Percentiles rank a stretch among this genome's conserved stretches.
Evolutionary conservation across 2,888 invertebrate species (phyloP).

Genomic region (Ectemnius cavifrons): DNA sequence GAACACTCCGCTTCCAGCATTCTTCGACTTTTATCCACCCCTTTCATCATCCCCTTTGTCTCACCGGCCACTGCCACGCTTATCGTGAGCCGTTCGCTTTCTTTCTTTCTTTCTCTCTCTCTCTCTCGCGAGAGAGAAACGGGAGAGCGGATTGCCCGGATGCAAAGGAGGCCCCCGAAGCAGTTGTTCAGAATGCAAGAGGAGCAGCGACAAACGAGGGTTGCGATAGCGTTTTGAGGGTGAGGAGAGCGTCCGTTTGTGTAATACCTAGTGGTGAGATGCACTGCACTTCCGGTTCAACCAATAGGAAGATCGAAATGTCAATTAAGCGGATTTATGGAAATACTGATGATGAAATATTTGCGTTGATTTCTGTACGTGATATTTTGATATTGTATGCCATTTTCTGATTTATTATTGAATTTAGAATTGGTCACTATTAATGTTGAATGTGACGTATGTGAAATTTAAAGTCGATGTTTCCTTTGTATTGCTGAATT

Average conservation of each 20-base stretch:
- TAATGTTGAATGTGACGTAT: no score
- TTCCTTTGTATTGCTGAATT: no score
- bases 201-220: slow-evolving; percentile 27
- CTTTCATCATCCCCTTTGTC: slow-evolving; percentile 2
- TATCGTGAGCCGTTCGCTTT: neutral
- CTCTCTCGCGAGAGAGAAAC: neutral
- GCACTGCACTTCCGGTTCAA: no score
- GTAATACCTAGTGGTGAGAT: no score
- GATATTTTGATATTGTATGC: no score
- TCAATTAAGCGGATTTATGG: no score
- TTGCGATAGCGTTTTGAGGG: slow-evolving; percentile 10
- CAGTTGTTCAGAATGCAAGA: slow-evolving; percentile 24
- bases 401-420: no score
- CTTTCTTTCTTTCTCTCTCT: neutral
- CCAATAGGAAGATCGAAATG: no score
- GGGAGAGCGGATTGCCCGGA: slow-evolving; percentile 4
- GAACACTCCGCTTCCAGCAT: slow-evolving; percentile 27
- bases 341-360: no score
- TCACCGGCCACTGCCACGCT: neutral
- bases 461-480: no score
- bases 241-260: neutral
- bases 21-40: slow-evolving; percentile 6
- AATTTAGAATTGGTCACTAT: no score
- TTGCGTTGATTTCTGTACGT: no score
- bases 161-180: slow-evolving; percentile 29